Conservation (phyloP, 1,140 invertebrate genomes). For the Camponotus vicinus region DNA sequence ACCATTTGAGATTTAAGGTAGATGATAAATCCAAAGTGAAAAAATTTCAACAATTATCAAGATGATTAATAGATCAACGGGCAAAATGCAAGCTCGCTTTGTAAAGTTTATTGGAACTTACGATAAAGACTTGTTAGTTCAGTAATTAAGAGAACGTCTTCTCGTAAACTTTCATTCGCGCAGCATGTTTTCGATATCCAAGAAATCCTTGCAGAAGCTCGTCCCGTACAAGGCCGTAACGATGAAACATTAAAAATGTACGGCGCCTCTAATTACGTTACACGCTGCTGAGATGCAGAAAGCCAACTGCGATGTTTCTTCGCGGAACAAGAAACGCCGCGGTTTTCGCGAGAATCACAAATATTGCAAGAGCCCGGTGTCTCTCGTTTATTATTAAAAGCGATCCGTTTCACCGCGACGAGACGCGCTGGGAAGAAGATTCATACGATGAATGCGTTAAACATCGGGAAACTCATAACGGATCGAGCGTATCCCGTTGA, state of each 20-base stretch:
- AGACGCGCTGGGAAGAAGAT: background rate
- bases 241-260: slow-evolving; percentile 32
- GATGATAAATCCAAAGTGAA: background rate
- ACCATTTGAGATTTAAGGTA: background rate
- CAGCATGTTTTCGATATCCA: slow-evolving; percentile 28
- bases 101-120: background rate
- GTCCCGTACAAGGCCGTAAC: slow-evolving; percentile 13
- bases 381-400: slow-evolving; percentile 32
- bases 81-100: background rate
- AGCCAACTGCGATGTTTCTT: background rate
- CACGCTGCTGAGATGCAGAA: background rate
- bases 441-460: slow-evolving; percentile 15
- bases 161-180: slow-evolving; percentile 18
- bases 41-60: background rate
- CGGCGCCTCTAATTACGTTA: slow-evolving; percentile 12
- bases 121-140: background rate
- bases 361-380: slow-evolving; percentile 12
- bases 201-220: slow-evolving; percentile 33
- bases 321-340: background rate
- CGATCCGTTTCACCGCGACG: slow-evolving; percentile 1
- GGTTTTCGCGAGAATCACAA: background rate
- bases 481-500: slow-evolving; percentile 36
- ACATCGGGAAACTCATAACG: slow-evolving; percentile 48
- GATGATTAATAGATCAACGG: slow-evolving; percentile 1
- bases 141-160: background rate